Evolutionary conservation across 2,797 vertebrate species (phyloP).

Genomic region (Coranthus polyacanthus): DNA sequence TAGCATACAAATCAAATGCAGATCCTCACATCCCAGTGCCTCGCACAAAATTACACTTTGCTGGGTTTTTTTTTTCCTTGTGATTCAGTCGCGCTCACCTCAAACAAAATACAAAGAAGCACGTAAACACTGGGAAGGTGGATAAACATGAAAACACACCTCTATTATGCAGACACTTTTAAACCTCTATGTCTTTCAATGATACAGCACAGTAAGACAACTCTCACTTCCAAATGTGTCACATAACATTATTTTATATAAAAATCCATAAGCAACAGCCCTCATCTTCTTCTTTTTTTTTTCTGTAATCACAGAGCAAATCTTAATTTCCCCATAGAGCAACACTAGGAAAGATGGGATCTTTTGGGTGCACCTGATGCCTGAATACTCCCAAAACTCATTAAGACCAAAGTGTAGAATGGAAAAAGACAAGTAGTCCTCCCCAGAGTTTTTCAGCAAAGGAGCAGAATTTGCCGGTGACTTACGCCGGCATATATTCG

Average conservation of each 20-base stretch:
- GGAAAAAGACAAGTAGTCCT: constrained; percentile 30
- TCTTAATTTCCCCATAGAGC: constrained; percentile 48
- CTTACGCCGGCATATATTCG: neutral
- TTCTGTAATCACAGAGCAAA: neutral
- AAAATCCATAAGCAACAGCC: neutral
- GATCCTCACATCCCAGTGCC: neutral
- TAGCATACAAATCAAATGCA: neutral
- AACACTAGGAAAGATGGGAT: constrained; percentile 9
- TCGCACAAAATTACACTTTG: neutral
- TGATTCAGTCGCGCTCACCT: neutral
- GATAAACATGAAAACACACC: no score
- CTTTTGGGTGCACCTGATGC: constrained; percentile 2
- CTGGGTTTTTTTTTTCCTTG: neutral
- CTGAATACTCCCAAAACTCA: constrained; percentile 43
- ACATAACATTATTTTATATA: no score
- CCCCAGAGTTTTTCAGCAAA: constrained; percentile 3
- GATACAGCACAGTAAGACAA: no score
- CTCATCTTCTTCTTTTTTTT: neutral
- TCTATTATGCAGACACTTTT: no score
- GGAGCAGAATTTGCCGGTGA: neutral
- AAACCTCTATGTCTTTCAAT: no score
- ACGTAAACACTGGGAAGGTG: neutral
- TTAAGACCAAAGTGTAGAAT: constrained; percentile 44
- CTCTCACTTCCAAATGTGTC: neutral
- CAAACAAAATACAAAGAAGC: neutral